Conservation (phyloP, 2,113 vertebrate genomes). For the Hylia prasina region DNA sequence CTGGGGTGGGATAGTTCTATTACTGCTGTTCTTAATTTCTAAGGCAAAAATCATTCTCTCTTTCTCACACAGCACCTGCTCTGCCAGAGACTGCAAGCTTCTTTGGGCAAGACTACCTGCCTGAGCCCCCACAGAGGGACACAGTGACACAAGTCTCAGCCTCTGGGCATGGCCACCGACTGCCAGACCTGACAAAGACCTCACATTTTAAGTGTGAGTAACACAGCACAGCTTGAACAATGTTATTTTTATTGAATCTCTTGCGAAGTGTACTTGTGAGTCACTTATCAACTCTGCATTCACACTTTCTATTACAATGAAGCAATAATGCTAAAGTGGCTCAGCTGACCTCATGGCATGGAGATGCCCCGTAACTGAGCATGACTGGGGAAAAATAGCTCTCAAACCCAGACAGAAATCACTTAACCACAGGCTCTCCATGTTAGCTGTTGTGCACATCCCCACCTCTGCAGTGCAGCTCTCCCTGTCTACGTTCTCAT, state of each 20-base stretch:
- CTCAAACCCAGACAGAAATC: not conserved
- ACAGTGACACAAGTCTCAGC: not conserved
- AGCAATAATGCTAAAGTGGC: not conserved
- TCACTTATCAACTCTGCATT: not conserved
- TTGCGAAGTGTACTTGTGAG: not conserved
- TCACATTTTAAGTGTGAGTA: not conserved
- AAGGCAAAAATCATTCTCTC: not conserved
- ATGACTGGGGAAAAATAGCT: not conserved
- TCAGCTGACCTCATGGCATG: rapidly evolving
- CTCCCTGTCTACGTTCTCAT: not conserved
- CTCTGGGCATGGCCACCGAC: not conserved
- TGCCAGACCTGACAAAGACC: not conserved
- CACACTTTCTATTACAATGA: not conserved
- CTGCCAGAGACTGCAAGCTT: not conserved
- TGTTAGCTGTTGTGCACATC: not conserved
- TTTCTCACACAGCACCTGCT: not conserved
- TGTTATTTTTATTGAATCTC: not conserved
- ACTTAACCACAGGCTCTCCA: not conserved
- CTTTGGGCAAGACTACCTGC: not conserved
- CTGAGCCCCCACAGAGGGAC: not conserved
- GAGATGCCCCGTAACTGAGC: not conserved
- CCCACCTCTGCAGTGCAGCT: not conserved
- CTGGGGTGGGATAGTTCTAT: not conserved
- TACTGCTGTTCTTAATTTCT: not conserved
- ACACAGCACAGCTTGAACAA: not conserved